Evolutionary conservation across 2,113 vertebrate species (phyloP).

Genomic region (Corapipo altera): DNA sequence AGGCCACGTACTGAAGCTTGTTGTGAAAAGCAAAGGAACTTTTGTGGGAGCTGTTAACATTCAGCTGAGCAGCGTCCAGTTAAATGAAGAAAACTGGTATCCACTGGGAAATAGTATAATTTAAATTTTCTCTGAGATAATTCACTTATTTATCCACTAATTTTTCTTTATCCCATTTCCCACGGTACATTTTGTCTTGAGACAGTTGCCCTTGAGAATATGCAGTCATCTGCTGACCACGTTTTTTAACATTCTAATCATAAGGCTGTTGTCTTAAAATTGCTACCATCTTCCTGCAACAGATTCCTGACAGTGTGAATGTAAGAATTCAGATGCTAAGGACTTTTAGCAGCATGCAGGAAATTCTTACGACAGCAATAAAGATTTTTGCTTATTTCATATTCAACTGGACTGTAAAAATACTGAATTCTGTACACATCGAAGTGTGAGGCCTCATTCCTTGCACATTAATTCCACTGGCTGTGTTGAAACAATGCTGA

Average conservation of each 20-base stretch:
- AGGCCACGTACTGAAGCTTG: slow-evolving; percentile 78
- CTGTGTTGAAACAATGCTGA: background rate
- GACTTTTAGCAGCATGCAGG: background rate
- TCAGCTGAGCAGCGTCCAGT: slow-evolving; percentile 64
- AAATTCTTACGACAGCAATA: background rate
- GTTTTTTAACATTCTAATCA: background rate
- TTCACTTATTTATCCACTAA: slow-evolving; percentile 35
- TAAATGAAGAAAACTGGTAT: slow-evolving; percentile 83
- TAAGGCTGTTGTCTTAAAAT: background rate
- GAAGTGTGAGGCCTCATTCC: background rate
- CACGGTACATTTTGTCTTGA: background rate
- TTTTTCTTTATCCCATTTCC: background rate
- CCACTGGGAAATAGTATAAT: slow-evolving; percentile 75
- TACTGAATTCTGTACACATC: background rate
- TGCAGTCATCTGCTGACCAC: background rate
- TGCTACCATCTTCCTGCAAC: background rate
- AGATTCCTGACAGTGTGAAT: background rate
- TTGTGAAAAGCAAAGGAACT: slow-evolving; percentile 81
- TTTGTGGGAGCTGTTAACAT: slow-evolving; percentile 82
- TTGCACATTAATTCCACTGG: background rate
- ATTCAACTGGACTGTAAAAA: background rate
- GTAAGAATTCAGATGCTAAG: background rate
- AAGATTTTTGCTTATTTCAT: background rate
- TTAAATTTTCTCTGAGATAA: slow-evolving; percentile 52
- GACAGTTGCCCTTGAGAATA: slow-evolving; percentile 16